Conservation (phyloP, 2,113 vertebrate genomes). For the Hystrix cristata region DNA sequence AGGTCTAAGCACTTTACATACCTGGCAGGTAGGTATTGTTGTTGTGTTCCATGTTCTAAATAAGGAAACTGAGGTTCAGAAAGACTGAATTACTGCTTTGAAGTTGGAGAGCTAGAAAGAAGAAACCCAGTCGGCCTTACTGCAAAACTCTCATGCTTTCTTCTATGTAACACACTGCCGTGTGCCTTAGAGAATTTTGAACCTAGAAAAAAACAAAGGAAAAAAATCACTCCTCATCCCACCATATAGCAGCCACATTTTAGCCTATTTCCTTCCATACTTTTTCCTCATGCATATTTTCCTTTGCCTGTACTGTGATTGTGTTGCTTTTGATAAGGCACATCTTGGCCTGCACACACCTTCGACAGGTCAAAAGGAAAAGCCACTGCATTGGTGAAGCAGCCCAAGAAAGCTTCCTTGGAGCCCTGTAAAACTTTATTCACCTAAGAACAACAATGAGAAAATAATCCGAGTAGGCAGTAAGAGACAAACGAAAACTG, state of each 20-base stretch:
- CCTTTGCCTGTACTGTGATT: not conserved
- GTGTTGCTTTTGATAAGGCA: not conserved
- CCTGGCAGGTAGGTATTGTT: not conserved
- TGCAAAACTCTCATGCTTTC: not conserved
- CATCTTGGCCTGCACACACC: rapidly evolving
- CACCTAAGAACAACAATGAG: not conserved
- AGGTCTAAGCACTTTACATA: not conserved
- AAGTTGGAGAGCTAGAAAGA: not conserved
- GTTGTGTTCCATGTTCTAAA: not conserved
- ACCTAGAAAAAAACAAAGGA: not conserved
- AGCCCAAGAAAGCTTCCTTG: not conserved
- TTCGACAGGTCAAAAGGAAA: not conserved
- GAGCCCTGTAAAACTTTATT: not conserved
- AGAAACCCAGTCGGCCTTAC: too few relatives aligned
- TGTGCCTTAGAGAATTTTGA: not conserved
- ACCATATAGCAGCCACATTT: not conserved
- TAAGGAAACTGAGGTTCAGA: not conserved
- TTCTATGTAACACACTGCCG: rapidly evolving
- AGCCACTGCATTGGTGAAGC: not conserved
- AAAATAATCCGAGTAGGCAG: not conserved
- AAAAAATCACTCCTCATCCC: not conserved
- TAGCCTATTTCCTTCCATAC: not conserved
- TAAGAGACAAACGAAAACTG: not conserved
- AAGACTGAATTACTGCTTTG: not conserved
- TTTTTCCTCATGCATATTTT: not conserved